phyloP scores from a whole-genome alignment of 2,888 invertebrate genomes.

The Dastarcus helophoroides region DNA sequence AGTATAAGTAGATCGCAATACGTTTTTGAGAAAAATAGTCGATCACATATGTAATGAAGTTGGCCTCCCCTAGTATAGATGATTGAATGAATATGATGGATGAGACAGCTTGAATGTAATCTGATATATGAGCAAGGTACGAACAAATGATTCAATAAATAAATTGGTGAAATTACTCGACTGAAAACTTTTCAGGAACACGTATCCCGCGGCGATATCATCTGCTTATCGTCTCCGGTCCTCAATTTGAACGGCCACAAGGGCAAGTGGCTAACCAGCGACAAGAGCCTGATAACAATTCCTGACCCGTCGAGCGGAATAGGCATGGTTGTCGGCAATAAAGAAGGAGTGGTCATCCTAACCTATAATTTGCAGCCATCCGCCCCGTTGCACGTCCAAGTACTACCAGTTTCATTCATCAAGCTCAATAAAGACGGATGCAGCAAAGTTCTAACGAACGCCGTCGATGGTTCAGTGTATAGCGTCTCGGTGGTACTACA shows the following conservation, averaged over 20 bases:
- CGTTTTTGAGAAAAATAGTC: too few relatives aligned
- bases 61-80: too few relatives aligned
- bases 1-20: too few relatives aligned
- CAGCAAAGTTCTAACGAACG: slow-evolving; percentile 26
- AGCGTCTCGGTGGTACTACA: slow-evolving; percentile 27
- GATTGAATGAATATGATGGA: too few relatives aligned
- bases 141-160: too few relatives aligned
- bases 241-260: slow-evolving; percentile 14
- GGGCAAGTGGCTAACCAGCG: slow-evolving; percentile 35
- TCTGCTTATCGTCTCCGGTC: slow-evolving; percentile 41
- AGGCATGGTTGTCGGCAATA: slow-evolving; percentile 28
- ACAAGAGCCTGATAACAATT: slow-evolving; percentile 28
- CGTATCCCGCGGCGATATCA: slow-evolving; percentile 41
- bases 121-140: too few relatives aligned
- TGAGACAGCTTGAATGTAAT: too few relatives aligned
- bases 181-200: slow-evolving; percentile 24
- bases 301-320: slow-evolving; percentile 30
- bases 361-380: slow-evolving; percentile 29
- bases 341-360: slow-evolving; percentile 27
- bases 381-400: slow-evolving; percentile 27
- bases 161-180: too few relatives aligned
- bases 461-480: slow-evolving; percentile 17
- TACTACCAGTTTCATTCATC: slow-evolving; percentile 27
- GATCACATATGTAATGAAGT: too few relatives aligned
- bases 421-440: slow-evolving; percentile 17